A percentile compares a stretch with the other conserved stretches of the same genome.
Conservation (phyloP, 2,888 invertebrate species). For the Vannuccia rotundouncinata region DNA sequence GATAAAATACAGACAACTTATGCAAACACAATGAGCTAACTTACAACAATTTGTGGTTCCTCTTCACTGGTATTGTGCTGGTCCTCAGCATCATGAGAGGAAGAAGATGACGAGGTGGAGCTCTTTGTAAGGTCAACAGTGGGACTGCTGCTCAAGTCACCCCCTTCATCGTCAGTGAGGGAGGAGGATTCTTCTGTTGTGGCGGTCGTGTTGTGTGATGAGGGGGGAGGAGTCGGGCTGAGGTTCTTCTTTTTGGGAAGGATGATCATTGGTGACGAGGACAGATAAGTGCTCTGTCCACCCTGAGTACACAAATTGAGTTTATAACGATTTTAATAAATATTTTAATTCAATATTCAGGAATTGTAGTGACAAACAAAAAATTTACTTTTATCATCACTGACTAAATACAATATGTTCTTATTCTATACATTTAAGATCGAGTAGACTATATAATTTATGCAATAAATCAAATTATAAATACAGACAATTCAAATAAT, state of each 20-base stretch:
- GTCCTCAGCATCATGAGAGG: not conserved
- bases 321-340: too few species aligned
- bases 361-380: too few species aligned
- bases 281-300: not conserved
- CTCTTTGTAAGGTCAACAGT: not conserved
- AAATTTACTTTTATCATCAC: too few species aligned
- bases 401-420: too few species aligned
- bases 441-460: too few species aligned
- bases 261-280: not conserved
- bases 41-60: not conserved
- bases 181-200: not conserved
- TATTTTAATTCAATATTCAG: too few species aligned
- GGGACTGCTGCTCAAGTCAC: not conserved
- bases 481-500: too few species aligned
- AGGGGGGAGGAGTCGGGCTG: not conserved
- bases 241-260: not conserved
- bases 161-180: not conserved
- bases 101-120: too few species aligned
- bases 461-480: too few species aligned
- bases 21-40: not conserved
- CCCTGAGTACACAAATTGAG: too few species aligned
- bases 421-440: too few species aligned
- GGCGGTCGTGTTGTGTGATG: not conserved
- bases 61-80: not conserved
- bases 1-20: not conserved